A percentile compares a stretch with the other conserved stretches of the same genome.
Conservation (phyloP, 2,797 vertebrate genomes). For the Babyrousa celebensis region DNA sequence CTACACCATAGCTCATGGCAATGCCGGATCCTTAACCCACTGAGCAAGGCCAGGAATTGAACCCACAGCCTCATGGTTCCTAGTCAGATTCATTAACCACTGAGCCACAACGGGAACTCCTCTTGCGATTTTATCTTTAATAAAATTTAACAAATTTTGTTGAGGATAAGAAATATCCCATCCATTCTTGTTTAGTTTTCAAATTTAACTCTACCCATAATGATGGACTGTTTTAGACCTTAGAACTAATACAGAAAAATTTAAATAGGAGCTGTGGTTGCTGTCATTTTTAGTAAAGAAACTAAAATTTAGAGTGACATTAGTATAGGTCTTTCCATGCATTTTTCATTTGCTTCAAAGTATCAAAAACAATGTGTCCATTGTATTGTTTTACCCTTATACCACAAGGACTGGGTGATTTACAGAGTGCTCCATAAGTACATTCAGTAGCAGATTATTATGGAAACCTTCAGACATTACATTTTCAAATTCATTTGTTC, state of each 20-base stretch:
- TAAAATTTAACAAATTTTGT: not conserved
- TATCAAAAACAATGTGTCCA: constrained; percentile 56
- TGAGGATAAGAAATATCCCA: not conserved
- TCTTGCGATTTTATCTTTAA: not conserved
- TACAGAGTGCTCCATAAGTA: constrained; percentile 43
- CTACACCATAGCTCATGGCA: too few species aligned
- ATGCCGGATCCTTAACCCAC: too few species aligned
- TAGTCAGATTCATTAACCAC: too few species aligned
- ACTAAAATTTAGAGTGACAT: not conserved
- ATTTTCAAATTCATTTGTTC: constrained; percentile 54
- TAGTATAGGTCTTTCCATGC: not conserved
- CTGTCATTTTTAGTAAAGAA: not conserved
- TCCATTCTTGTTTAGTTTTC: constrained; percentile 61
- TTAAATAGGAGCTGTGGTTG: constrained; percentile 48
- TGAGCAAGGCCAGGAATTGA: too few species aligned
- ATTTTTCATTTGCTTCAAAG: constrained; percentile 53
- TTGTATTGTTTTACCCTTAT: constrained; percentile 9
- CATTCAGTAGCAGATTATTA: not conserved
- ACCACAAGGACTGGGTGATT: constrained; percentile 18
- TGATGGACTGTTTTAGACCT: constrained; percentile 27
- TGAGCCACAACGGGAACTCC: too few species aligned
- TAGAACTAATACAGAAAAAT: not conserved
- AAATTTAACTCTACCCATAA: not conserved
- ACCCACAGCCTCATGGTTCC: too few species aligned
- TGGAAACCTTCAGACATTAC: not conserved